Base-by-base conservation (phyloP, 2,888 invertebrate genomes). In the Hedya salicella region DNA sequence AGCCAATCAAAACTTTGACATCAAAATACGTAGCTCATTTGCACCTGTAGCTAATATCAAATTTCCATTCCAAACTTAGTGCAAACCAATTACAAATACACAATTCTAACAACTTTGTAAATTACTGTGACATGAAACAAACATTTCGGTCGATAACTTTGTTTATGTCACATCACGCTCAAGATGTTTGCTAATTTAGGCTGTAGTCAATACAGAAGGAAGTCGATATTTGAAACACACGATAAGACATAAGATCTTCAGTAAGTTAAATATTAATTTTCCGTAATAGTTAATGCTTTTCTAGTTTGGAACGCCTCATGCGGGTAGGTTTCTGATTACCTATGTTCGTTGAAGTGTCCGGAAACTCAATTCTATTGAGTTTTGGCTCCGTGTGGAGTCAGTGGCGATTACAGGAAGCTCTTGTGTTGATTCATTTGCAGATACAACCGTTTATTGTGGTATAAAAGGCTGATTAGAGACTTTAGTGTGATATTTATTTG, bases 271-370 rank as follows among this genome's bases (percentile, higher is more conserved):
- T 48, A 13, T 19, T 19, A 16, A 53, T 36, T 17, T 19, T 14
- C 42, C 14, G 52, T 14, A 19, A 32, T 62, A 16, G 30, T 11
- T 36, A 36, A 52, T 46, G 6, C 25, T 62, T 11, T 56, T 46
- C 36, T 53, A 54, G 54, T 54, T 56, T n/a, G 48, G 30, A 39
- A 39, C 39, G 30, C 48, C 54, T 62, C 54, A 62, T 62, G 54
- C 62, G 62, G 62, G 62, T 48, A 46, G n/a, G 25, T 46, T 53
- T 14, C 21, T 62, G 54, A 62, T 54, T 61, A 50, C 21, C 3
- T 25, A 25, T 25, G 25, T 40, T 36, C 36, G 21, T 39, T 48
- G 30, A 30, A 19, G 17, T 17, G 17, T 17, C 13, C 44, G 8
- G 44, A 44, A 17, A 5, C 13, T 25, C 6, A 11, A 21, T 52